These are phyloP conservation scores for Meloidogyne chitwoodi DNA, from an alignment of 1,140 invertebrate genomes.

Conservation along the genomic window DNA sequence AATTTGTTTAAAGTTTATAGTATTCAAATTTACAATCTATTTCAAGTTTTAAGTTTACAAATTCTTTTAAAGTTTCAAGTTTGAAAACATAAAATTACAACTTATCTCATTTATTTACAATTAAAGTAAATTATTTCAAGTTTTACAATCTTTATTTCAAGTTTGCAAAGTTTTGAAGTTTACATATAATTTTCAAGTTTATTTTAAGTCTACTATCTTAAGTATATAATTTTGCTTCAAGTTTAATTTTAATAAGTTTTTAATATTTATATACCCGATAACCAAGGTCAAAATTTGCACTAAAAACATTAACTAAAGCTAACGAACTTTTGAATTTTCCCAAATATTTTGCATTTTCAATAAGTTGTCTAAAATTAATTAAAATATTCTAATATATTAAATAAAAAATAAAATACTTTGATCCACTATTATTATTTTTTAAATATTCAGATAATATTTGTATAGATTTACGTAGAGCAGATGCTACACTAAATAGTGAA, in stretches of 20 bases:
- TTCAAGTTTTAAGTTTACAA: not conserved
- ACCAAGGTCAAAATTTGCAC: constrained; percentile 9
- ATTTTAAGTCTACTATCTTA: too few species aligned
- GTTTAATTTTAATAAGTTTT: not conserved
- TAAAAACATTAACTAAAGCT: constrained; percentile 31
- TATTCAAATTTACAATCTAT: not conserved
- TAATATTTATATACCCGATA: not conserved
- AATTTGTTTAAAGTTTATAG: not conserved
- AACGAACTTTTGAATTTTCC: constrained; percentile 31
- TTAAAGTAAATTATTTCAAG: too few species aligned
- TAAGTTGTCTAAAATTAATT: not conserved
- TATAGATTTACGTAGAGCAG: constrained; percentile 11
- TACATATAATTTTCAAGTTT: too few species aligned
- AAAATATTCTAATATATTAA: not conserved
- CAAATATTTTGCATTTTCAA: constrained; percentile 16
- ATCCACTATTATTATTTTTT: not conserved
- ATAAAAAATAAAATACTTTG: constrained; percentile 7
- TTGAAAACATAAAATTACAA: too few species aligned
- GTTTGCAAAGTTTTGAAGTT: too few species aligned
- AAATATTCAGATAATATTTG: not conserved
- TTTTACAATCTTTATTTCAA: too few species aligned
- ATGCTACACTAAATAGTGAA: constrained; percentile 15
- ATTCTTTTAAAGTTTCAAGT: too few species aligned
- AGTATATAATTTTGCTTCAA: too few species aligned
- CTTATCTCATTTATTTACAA: too few species aligned